A percentile compares a stretch with the other conserved stretches of the same genome.
Evolutionary conservation across 2,888 invertebrate genomes (phyloP).

Genomic region (Drosophila flavopinicola): DNA sequence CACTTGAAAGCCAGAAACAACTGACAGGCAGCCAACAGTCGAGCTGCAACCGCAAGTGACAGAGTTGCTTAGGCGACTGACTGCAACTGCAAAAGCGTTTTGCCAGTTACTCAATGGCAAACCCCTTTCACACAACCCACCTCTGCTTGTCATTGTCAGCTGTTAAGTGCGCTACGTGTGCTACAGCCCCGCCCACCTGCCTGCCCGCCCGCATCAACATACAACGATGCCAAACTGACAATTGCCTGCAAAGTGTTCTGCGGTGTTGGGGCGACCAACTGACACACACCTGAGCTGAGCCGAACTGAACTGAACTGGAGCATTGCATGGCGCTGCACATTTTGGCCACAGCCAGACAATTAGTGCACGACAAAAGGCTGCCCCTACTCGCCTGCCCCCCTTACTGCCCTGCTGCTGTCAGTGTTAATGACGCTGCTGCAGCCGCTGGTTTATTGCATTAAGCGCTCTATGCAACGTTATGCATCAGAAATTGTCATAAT

Average conservation of each 20-base stretch:
- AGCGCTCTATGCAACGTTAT: constrained; percentile 75
- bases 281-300: constrained; percentile 80
- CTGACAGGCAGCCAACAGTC: constrained; percentile 14
- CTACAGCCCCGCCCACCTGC: constrained; percentile 2
- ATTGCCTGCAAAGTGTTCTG: constrained; percentile 78
- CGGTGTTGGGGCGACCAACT: constrained; percentile 71
- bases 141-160: constrained; percentile 34
- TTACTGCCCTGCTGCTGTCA: constrained; percentile 56
- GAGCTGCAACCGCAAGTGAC: constrained; percentile 69
- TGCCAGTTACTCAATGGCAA: constrained; percentile 61
- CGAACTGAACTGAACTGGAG: too few relatives aligned
- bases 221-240: constrained; percentile 73
- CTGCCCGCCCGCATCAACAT: too few relatives aligned
- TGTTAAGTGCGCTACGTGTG: constrained; percentile 17
- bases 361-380: constrained; percentile 74
- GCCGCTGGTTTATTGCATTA: constrained; percentile 77
- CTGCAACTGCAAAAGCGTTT: constrained; percentile 52
- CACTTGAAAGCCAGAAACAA: constrained; percentile 17
- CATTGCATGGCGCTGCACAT: constrained; percentile 73
- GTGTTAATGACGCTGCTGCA: constrained; percentile 73
- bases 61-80: constrained; percentile 60
- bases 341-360: constrained; percentile 72
- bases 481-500: constrained; percentile 81
- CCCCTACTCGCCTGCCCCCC: neutral
- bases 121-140: neutral